A percentile compares a stretch with the other conserved stretches of the same genome.
phyloP scores from a whole-genome alignment of 2,113 vertebrate species.

The Nycticorax nycticorax region DNA sequence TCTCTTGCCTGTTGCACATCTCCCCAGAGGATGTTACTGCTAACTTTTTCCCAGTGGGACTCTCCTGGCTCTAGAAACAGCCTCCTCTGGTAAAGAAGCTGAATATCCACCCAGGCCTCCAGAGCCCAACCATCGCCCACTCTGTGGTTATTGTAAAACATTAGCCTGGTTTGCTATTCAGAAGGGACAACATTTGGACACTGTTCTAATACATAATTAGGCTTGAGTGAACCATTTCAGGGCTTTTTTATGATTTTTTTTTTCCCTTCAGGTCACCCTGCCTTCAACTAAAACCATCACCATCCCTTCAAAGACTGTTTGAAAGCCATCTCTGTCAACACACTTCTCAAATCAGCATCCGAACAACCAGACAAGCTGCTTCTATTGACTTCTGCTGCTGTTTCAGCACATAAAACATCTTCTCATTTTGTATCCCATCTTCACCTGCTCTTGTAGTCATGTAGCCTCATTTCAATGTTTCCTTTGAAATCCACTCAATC shows the following conservation, averaged over 20 bases:
- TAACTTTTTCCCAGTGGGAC: neutral
- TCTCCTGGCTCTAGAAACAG: neutral
- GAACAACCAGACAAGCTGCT: slow-evolving; percentile 51
- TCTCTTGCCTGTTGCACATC: neutral
- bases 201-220: neutral
- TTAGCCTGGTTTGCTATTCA: neutral
- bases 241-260: neutral
- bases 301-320: slow-evolving; percentile 48
- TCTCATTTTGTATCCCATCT: slow-evolving; percentile 1
- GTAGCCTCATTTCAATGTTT: slow-evolving; percentile 35
- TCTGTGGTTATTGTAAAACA: neutral
- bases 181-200: neutral
- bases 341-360: slow-evolving; percentile 39
- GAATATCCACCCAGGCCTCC: neutral
- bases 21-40: neutral
- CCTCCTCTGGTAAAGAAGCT: neutral
- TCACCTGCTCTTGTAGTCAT: slow-evolving; percentile 34
- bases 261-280: neutral
- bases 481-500: slow-evolving; percentile 56
- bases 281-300: neutral
- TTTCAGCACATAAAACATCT: slow-evolving; percentile 52
- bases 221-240: neutral
- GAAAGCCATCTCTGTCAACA: slow-evolving; percentile 55
- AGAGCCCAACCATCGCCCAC: neutral
- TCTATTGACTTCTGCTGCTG: slow-evolving; percentile 55